Evolutionary conservation across 2,113 vertebrate genomes (phyloP).

Genomic region (Thamnophis sirtalis): DNA sequence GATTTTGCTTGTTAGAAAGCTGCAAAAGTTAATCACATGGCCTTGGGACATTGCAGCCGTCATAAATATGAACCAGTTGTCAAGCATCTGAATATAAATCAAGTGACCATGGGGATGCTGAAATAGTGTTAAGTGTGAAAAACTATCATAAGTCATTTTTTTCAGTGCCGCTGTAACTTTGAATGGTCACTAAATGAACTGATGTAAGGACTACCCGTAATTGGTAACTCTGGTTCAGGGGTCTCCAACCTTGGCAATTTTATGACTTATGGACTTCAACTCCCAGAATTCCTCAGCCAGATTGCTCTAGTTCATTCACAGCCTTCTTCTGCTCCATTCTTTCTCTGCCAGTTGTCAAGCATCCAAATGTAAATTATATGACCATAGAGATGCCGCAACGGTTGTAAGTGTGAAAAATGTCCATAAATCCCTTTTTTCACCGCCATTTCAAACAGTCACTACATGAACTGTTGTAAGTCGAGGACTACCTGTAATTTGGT

Average conservation of each 20-base stretch:
- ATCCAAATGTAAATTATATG: not conserved
- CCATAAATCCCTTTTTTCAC: not conserved
- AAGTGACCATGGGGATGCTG: not conserved
- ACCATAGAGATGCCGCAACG: not conserved
- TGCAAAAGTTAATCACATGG: too few species aligned
- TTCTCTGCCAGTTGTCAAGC: not conserved
- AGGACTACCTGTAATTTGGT: too few species aligned
- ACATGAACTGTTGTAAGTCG: not conserved
- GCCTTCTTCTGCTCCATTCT: not conserved
- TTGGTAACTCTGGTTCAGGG: not conserved
- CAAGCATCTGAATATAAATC: not conserved
- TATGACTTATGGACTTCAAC: not conserved
- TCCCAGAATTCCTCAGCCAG: not conserved
- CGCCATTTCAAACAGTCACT: not conserved
- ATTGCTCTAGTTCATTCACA: not conserved
- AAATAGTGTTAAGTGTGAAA: not conserved
- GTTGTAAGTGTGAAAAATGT: not conserved
- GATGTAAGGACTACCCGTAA: not conserved
- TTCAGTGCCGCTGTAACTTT: too few species aligned
- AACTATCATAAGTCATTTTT: too few species aligned
- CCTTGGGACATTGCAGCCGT: too few species aligned
- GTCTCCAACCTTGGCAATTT: not conserved
- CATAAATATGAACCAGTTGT: not conserved
- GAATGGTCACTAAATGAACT: too few species aligned
- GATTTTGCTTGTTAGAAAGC: too few species aligned